Base-by-base conservation (phyloP, 2,888 invertebrate species). In the Anthophora plumipes region DNA sequence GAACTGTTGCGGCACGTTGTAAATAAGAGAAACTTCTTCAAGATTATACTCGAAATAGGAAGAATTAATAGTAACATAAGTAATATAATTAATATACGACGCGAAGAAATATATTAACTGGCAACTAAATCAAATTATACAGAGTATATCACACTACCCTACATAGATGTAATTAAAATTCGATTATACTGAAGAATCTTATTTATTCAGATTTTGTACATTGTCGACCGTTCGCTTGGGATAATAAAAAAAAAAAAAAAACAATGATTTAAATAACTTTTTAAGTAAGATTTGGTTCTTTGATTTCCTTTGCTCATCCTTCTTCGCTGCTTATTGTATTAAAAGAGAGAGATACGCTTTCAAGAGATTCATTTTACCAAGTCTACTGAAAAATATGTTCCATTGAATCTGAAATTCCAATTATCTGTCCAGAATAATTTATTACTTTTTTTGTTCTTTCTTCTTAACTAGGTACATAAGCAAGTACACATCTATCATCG, bases 401-500 rank as follows among this genome's bases (percentile, higher is more conserved):
- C 48, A n/a, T 43, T 25, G 31, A 46, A 66, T 52, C 22, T 55
- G 25, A 57, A 55, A 50, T 69, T 41, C 22, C 37, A 6, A 43
- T 54, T 63, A 57, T 54, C 63, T 81, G 66, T 78, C 82, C 77
- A 83, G 85, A 88, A 88, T 90, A 90, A 90, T 90, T 90, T 90
- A 90, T 87, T 31, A n/a, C n/a, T n/a, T n/a, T n/a, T n/a, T n/a
- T n/a, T n/a, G n/a, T 4, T 31, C 4, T 89, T 82, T 73, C 79
- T 63, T 67, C 78, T 83, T 83, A 84, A 86, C 77, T 88, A 86
- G 83, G 78, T 87, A 90, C 85, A 89, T 88, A 87, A n/a, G 71
- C 76, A 82, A 86, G 72, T 90, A 88, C 73, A 85, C 73, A 85
- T 80, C 52, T 78, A 83, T 54, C 50, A 71, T n/a, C n/a, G n/a